Conservation (phyloP, 2,888 invertebrate species). For the Calameuta pallipes region DNA sequence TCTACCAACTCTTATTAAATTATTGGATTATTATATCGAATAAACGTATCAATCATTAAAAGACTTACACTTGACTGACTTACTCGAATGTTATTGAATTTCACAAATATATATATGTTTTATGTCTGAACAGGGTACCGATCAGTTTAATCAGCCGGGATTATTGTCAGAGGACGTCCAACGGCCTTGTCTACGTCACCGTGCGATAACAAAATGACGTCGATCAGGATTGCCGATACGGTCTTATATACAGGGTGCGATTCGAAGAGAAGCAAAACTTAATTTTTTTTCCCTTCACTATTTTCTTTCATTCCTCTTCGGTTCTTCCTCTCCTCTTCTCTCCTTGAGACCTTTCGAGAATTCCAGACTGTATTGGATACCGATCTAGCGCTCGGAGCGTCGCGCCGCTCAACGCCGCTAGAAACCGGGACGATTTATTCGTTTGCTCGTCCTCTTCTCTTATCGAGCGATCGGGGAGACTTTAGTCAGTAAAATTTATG, state of each 20-base stretch:
- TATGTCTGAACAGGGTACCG: background rate
- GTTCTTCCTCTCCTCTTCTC: background rate
- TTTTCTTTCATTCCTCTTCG: background rate
- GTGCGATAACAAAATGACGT: slow-evolving; percentile 40
- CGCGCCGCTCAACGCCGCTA: background rate
- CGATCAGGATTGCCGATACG: slow-evolving; percentile 16
- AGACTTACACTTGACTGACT: background rate
- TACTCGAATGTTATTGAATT: background rate
- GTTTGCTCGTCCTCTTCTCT: background rate
- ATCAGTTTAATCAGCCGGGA: background rate
- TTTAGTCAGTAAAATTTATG: background rate
- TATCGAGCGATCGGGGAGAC: background rate
- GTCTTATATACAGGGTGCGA: background rate
- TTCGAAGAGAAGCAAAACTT: background rate
- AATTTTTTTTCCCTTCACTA: background rate
- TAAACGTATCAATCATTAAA: background rate
- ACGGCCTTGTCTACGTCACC: slow-evolving; percentile 46
- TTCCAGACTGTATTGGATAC: background rate
- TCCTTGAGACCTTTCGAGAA: background rate
- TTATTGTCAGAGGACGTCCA: slow-evolving; percentile 34
- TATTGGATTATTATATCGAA: background rate
- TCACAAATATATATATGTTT: background rate
- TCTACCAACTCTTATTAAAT: background rate
- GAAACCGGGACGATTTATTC: background rate
- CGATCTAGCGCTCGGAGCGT: background rate